phyloP scores from a whole-genome alignment of 2,888 invertebrate species.

The Catocala sponsa region DNA sequence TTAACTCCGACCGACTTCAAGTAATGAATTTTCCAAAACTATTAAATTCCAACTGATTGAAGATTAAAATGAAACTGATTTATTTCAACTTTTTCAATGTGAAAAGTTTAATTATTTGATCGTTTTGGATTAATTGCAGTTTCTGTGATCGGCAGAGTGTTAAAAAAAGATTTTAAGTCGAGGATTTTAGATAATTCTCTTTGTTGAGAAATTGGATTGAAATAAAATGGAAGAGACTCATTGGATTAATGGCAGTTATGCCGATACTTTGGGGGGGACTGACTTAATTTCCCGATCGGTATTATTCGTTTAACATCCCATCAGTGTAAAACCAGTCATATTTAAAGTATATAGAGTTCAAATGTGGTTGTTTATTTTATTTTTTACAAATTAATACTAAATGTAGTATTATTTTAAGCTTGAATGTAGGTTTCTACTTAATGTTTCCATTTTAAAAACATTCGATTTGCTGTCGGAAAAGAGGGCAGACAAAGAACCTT shows the following conservation, averaged over 20 bases:
- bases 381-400: too few relatives aligned
- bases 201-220: conserved; percentile 15
- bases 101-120: conserved; percentile 39
- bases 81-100: conserved; percentile 35
- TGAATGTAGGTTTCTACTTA: too few relatives aligned
- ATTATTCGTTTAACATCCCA: background rate
- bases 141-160: conserved; percentile 7
- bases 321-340: background rate
- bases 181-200: conserved; percentile 11
- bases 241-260: conserved; percentile 8
- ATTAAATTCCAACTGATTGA: conserved; percentile 36
- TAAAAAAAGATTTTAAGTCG: conserved; percentile 14
- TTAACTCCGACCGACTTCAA: conserved; percentile 22
- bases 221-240: conserved; percentile 14
- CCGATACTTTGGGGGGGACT: background rate
- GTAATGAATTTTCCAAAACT: conserved; percentile 49
- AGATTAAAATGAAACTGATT: conserved; percentile 38
- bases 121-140: conserved; percentile 28
- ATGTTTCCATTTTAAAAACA: too few relatives aligned
- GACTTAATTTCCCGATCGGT: background rate
- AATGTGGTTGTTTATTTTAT: too few relatives aligned
- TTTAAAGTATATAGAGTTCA: too few relatives aligned
- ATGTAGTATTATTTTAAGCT: too few relatives aligned
- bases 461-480: too few relatives aligned
- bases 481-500: too few relatives aligned